phyloP scores from a whole-genome alignment of 1,140 invertebrate species.

The Drosophila azteca region DNA sequence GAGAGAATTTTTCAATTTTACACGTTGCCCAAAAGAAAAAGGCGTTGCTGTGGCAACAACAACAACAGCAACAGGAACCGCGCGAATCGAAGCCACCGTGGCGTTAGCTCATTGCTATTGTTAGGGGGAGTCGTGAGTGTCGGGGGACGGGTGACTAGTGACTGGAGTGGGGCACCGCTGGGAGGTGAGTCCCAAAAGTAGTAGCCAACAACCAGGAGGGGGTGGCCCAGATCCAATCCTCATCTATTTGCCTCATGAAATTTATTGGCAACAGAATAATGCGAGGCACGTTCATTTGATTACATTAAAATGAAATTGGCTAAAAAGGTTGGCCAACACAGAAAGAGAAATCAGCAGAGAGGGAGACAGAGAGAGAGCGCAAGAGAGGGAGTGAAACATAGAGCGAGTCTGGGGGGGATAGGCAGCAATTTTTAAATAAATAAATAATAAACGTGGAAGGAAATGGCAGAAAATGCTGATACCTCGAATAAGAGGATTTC shows the following conservation, averaged over 20 bases:
- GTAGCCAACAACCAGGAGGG: constrained; percentile 20
- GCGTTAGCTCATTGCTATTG: constrained; percentile 67
- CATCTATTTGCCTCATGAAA: constrained; percentile 75
- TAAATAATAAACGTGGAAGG: constrained; percentile 71
- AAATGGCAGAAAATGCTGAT: constrained; percentile 32
- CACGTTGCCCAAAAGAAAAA: constrained; percentile 62
- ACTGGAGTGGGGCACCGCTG: no score
- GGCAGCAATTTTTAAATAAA: constrained; percentile 76
- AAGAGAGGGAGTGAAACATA: background rate
- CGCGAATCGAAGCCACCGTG: constrained; percentile 41
- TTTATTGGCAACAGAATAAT: constrained; percentile 78
- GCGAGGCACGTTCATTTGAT: constrained; percentile 81
- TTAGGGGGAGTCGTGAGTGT: constrained; percentile 26
- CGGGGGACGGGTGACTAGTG: background rate
- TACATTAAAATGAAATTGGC: constrained; percentile 82
- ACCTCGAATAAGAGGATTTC: constrained; percentile 30
- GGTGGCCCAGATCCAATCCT: constrained; percentile 37
- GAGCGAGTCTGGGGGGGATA: constrained; percentile 31
- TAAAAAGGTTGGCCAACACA: constrained; percentile 71
- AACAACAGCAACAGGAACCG: constrained; percentile 28
- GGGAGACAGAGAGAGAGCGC: background rate
- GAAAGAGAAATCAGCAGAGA: background rate
- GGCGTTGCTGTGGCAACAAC: constrained; percentile 44
- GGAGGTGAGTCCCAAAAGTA: constrained; percentile 16
- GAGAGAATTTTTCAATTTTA: constrained; percentile 79